Conservation (phyloP, 2,797 vertebrate genomes). For the Labeo calbasu region DNA sequence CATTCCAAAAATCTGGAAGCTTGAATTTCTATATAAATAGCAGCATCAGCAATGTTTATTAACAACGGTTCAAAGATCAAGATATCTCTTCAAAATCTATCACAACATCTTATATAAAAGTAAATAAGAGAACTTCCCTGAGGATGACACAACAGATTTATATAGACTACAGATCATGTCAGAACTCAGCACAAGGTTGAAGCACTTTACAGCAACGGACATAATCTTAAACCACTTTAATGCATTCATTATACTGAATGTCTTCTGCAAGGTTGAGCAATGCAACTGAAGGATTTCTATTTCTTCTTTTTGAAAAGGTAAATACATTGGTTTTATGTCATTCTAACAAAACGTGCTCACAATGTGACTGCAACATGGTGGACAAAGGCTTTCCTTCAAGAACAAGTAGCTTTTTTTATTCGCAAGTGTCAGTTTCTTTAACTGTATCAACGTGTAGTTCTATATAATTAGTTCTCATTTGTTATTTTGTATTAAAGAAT, state of each 20-base stretch:
- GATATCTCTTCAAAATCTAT: background rate
- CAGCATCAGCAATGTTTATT: background rate
- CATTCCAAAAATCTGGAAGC: conserved; percentile 7
- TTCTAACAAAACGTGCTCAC: background rate
- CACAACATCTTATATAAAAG: conserved; percentile 1
- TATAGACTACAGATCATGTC: background rate
- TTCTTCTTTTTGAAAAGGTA: background rate
- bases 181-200: background rate
- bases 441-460: background rate
- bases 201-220: background rate
- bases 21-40: background rate
- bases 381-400: background rate
- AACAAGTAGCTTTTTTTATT: background rate
- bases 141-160: background rate
- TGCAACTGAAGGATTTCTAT: background rate
- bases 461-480: background rate
- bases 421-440: background rate
- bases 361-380: background rate
- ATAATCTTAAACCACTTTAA: background rate
- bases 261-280: background rate
- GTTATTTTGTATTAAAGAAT: background rate
- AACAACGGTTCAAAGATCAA: background rate
- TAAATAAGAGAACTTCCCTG: background rate
- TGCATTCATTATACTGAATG: background rate
- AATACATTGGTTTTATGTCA: background rate